A percentile compares a stretch with the other conserved stretches of the same genome.
Conservation (phyloP, 1,140 invertebrate species). For the Drosophila miranda region DNA sequence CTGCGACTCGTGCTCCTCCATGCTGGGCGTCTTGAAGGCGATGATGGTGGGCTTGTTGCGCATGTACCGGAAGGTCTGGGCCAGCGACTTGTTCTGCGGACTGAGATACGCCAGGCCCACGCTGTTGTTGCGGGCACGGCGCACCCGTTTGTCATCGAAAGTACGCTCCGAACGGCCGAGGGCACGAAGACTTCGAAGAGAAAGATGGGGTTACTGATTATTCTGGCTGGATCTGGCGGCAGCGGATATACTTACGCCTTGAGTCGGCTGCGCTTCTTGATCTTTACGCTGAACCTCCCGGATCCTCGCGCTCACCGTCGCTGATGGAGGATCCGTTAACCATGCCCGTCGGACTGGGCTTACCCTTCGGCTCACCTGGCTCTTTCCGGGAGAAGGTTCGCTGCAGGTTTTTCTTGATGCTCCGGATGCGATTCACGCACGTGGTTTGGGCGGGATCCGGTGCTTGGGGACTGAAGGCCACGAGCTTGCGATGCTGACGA, state of each 20-base stretch:
- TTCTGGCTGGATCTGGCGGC: neutral
- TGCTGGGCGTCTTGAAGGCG: slow-evolving; percentile 90
- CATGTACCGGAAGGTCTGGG: slow-evolving; percentile 93
- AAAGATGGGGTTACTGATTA: neutral
- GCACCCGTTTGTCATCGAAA: slow-evolving; percentile 87
- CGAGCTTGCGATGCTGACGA: slow-evolving; percentile 71
- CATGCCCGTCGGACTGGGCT: slow-evolving; percentile 71
- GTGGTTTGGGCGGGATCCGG: slow-evolving; percentile 14
- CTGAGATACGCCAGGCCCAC: slow-evolving; percentile 87
- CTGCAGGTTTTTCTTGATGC: slow-evolving; percentile 83
- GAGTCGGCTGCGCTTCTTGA: slow-evolving; percentile 87
- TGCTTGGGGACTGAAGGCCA: neutral
- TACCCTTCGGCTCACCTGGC: slow-evolving; percentile 75
- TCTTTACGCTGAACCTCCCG: slow-evolving; percentile 84
- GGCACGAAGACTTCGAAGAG: slow-evolving; percentile 83
- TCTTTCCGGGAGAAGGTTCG: slow-evolving; percentile 84
- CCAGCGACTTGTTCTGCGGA: slow-evolving; percentile 89
- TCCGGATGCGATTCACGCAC: slow-evolving; percentile 76
- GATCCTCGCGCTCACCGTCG: slow-evolving; percentile 69
- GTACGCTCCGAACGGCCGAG: slow-evolving; percentile 89
- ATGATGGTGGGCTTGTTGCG: slow-evolving; percentile 93
- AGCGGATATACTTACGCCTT: slow-evolving; percentile 85
- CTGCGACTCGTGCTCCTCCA: slow-evolving; percentile 87
- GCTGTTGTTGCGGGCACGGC: slow-evolving; percentile 85
- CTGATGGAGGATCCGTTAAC: slow-evolving; percentile 85